Conservation (phyloP, 2,113 vertebrate species). For the Leptodactylus fuscus region DNA sequence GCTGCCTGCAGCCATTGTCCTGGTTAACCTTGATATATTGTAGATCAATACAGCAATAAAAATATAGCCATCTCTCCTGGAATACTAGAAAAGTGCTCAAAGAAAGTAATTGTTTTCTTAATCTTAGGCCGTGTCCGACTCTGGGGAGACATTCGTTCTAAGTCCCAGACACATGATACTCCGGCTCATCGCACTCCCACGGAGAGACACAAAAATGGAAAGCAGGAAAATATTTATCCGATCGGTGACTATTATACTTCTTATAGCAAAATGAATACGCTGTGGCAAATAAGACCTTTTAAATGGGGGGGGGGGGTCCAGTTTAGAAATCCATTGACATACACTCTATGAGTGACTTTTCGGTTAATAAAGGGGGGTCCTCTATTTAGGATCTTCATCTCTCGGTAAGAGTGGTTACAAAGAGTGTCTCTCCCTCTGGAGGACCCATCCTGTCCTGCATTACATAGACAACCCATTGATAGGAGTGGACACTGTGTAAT, state of each 20-base stretch:
- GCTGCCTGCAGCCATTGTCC: slow-evolving; percentile 26
- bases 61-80: slow-evolving; percentile 17
- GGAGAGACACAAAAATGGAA: background rate
- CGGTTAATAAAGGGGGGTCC: no score
- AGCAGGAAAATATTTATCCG: background rate
- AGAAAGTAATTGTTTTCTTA: slow-evolving; percentile 40
- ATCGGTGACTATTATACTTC: background rate
- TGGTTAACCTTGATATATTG: slow-evolving; percentile 45
- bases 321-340: no score
- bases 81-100: slow-evolving; percentile 13
- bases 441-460: no score
- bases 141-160: background rate
- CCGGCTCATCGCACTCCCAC: background rate
- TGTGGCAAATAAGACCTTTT: background rate
- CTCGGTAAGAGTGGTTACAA: no score
- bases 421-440: no score
- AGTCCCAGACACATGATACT: slow-evolving; percentile 5
- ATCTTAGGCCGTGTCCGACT: slow-evolving; percentile 20
- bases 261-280: background rate
- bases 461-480: no score
- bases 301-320: background rate
- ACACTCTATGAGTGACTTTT: no score
- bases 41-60: slow-evolving; percentile 40
- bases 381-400: no score
- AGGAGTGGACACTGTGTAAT: background rate